Conservation (phyloP, 30 jellyfish, hydroid and myxozoan genomes). For the Morbakka virulenta region DNA sequence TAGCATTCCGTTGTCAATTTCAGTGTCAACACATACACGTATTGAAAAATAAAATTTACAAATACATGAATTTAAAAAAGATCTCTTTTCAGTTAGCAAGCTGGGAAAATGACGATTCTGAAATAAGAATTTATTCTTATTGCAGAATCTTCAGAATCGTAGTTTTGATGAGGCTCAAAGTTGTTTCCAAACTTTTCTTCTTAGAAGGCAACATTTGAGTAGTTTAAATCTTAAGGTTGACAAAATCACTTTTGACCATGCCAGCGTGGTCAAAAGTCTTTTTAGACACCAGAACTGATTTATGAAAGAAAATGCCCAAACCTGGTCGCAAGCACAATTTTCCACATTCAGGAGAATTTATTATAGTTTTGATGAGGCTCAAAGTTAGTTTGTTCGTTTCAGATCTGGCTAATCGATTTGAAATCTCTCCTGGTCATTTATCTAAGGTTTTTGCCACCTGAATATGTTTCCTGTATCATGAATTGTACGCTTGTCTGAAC, state of each 20-base stretch:
- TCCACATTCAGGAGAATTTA: slow-evolving; percentile 33
- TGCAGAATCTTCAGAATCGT: too few species aligned
- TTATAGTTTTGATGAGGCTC: slow-evolving; percentile 33
- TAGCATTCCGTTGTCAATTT: too few species aligned
- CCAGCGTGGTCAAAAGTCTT: too few species aligned
- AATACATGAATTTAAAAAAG: slow-evolving; percentile 14
- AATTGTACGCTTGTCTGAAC: slow-evolving; percentile 3
- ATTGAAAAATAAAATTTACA: too few species aligned
- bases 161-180: too few species aligned
- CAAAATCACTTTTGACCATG: slow-evolving; percentile 13
- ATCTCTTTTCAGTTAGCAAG: slow-evolving; percentile 29
- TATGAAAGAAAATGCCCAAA: too few species aligned
- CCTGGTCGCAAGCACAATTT: slow-evolving; percentile 44
- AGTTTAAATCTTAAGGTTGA: slow-evolving; percentile 32
- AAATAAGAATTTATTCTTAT: slow-evolving; percentile 10
- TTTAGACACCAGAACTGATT: too few species aligned
- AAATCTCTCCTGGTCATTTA: slow-evolving; percentile 25
- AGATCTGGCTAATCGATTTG: too few species aligned
- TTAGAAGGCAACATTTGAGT: slow-evolving; percentile 10
- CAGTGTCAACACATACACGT: too few species aligned
- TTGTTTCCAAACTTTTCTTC: slow-evolving; percentile 37
- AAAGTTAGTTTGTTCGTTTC: too few species aligned
- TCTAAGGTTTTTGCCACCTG: slow-evolving; percentile 17
- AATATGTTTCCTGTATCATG: slow-evolving; percentile 24
- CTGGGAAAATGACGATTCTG: slow-evolving; percentile 21